Evolutionary conservation across 2,888 invertebrate genomes (phyloP).

Genomic region (Dicyrtomina minuta): DNA sequence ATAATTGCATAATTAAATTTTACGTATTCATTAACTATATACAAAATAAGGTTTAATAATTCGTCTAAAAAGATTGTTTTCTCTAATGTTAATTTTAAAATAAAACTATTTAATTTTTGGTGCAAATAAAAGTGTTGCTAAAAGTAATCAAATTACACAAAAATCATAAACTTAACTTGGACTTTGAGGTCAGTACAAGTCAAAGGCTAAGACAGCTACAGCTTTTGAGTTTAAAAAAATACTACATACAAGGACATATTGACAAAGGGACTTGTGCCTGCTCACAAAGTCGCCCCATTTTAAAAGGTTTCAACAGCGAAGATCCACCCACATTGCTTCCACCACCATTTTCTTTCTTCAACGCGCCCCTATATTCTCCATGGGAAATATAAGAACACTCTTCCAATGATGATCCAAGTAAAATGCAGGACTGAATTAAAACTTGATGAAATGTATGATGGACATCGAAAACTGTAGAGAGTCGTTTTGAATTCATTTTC

Average conservation of each 20-base stretch:
- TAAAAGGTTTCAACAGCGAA: background rate
- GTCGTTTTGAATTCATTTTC: background rate
- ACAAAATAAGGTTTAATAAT: too few relatives aligned
- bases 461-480: background rate
- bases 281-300: background rate
- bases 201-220: too few relatives aligned
- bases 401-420: background rate
- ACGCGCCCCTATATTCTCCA: background rate
- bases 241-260: conserved; percentile 19
- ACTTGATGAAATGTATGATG: conserved; percentile 7
- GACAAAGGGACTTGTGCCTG: background rate
- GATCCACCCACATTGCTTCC: background rate
- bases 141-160: too few relatives aligned
- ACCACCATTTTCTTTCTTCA: background rate
- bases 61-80: too few relatives aligned
- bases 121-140: too few relatives aligned
- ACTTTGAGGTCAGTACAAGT: too few relatives aligned
- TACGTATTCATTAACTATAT: too few relatives aligned
- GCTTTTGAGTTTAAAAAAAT: too few relatives aligned
- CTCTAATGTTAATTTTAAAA: too few relatives aligned
- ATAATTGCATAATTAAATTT: too few relatives aligned
- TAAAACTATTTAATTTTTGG: too few relatives aligned
- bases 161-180: too few relatives aligned
- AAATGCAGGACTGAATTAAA: background rate
- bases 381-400: conserved; percentile 1